A percentile compares a stretch with the other conserved stretches of the same genome.
phyloP scores from a whole-genome alignment of 2,113 vertebrate genomes.

The Daboia siamensis region DNA sequence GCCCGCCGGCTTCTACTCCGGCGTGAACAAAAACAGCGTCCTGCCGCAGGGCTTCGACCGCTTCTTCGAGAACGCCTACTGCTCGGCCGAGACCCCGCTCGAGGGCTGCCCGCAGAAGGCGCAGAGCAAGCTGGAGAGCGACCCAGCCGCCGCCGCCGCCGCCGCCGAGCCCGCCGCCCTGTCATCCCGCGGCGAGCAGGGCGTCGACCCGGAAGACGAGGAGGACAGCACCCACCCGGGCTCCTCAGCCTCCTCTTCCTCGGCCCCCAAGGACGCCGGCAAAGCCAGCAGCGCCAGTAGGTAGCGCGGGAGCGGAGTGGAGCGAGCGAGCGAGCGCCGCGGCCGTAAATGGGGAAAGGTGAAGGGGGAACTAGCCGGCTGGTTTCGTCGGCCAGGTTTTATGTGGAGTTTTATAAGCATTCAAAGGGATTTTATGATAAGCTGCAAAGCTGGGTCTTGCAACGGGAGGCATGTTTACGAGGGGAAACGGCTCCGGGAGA shows the following conservation, averaged over 20 bases:
- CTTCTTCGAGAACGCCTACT: slow-evolving; percentile 92
- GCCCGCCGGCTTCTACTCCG: slow-evolving; percentile 86
- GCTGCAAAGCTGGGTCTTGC: slow-evolving; percentile 96
- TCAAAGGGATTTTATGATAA: slow-evolving; percentile 99
- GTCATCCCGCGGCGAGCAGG: slow-evolving; percentile 79
- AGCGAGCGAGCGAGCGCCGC: slow-evolving; percentile 60
- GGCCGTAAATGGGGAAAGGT: slow-evolving; percentile 62
- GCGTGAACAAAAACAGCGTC: slow-evolving; percentile 90
- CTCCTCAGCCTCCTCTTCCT: slow-evolving; percentile 82
- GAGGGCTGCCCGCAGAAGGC: slow-evolving; percentile 86
- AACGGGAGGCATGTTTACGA: slow-evolving; percentile 97
- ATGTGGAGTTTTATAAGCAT: slow-evolving; percentile 99
- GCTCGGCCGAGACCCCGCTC: slow-evolving; percentile 75
- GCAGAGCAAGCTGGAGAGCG: slow-evolving; percentile 82
- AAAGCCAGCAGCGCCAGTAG: slow-evolving; percentile 92
- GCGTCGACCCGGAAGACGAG: slow-evolving; percentile 84
- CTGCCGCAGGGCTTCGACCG: slow-evolving; percentile 95
- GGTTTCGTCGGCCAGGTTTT: slow-evolving; percentile 98
- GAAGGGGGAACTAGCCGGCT: slow-evolving; percentile 81
- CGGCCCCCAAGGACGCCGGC: slow-evolving; percentile 83
- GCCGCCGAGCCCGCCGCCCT: slow-evolving; percentile 73
- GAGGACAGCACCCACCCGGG: slow-evolving; percentile 88
- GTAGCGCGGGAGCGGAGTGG: slow-evolving; percentile 52
- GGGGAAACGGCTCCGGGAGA: slow-evolving; percentile 85
- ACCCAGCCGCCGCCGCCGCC: slow-evolving; percentile 56